Evolutionary conservation across 1,140 invertebrate genomes (phyloP), one percentile per base, ranked within the genome.

Genomic region (Holcopasites calliopsidis): DNA sequence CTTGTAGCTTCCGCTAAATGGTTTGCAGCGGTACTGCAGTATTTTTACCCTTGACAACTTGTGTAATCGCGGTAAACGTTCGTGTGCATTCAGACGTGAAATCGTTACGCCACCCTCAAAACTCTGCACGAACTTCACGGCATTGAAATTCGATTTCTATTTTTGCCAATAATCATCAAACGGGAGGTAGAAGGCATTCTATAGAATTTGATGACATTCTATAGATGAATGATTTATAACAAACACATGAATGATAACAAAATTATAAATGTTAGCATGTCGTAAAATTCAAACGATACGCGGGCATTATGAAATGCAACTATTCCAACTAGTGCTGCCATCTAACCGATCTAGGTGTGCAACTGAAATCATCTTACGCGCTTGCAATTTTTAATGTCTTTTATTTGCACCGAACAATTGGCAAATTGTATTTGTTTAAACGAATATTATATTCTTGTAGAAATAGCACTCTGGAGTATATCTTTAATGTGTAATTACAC

Each of bases 41-140:
- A 71, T 60, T 79, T 79, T 77, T 79, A 79, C 74, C 77, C 77
- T 79, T 79, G 77, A 79, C 73, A 65, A 76, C 58, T 71, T 50
- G 57, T 64, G 58, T 79, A 79, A 79, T 79, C 52, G 62, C 28
- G 50, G 64, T 64, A 76, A 79, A 79, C 44, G 72, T 79, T 76
- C 55, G 77, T 62, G 76, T 62, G 50, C 61, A 44, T 10, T 47
- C 50, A n/a, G 50, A 74, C 40, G 62, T 74, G 40, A 57, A 74
- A 74, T 74, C 61, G 50, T 74, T 74, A 74, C 21, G 55, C 50
- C 18, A 66, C n/a, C 38, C 70, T 65, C n/a, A n/a, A 74, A 74
- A 66, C 16, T 33, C 40, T 57, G 50, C 31, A 44, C 31, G 31
- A 66, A 66, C 71, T 66, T 74, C 38, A 26, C 33, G 16, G 3